Evolutionary conservation across 1,140 invertebrate species (phyloP).

Genomic region (Pseudomyrmex cubaensis): DNA sequence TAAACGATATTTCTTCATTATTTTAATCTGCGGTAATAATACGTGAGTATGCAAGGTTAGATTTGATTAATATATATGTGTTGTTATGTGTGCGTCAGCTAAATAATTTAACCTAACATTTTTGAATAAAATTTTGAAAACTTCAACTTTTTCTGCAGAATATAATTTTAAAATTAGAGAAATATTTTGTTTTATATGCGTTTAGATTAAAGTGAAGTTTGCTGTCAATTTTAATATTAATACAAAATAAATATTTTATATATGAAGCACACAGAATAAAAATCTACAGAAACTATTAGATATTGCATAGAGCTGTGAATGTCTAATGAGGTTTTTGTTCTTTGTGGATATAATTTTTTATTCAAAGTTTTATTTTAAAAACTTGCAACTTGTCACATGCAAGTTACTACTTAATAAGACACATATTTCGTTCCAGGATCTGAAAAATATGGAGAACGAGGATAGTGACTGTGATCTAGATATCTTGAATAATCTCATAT

Average conservation of each 20-base stretch:
- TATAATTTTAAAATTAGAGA: background rate
- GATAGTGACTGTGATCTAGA: constrained; percentile 78
- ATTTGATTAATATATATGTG: background rate
- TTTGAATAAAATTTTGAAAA: constrained; percentile 6
- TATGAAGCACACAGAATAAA: too few relatives aligned
- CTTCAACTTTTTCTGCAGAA: background rate
- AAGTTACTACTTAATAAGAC: too few relatives aligned
- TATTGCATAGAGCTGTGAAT: background rate
- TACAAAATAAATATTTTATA: too few relatives aligned
- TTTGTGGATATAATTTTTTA: too few relatives aligned
- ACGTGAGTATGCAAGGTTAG: constrained; percentile 15
- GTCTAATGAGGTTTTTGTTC: too few relatives aligned
- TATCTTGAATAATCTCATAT: constrained; percentile 77
- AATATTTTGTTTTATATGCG: background rate
- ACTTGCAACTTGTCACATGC: too few relatives aligned
- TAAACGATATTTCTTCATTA: background rate
- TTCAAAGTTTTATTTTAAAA: too few relatives aligned
- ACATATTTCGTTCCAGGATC: constrained; percentile 12
- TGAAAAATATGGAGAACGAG: constrained; percentile 68
- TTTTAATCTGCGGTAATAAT: background rate
- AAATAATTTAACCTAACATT: constrained; percentile 1
- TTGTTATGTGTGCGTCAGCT: background rate
- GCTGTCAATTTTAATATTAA: too few relatives aligned
- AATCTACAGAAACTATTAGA: background rate
- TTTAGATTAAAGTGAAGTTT: too few relatives aligned